Evolutionary conservation across 2,888 invertebrate species (phyloP), one percentile per base, ranked within the genome.

Genomic region (Achlya flavicornis): DNA sequence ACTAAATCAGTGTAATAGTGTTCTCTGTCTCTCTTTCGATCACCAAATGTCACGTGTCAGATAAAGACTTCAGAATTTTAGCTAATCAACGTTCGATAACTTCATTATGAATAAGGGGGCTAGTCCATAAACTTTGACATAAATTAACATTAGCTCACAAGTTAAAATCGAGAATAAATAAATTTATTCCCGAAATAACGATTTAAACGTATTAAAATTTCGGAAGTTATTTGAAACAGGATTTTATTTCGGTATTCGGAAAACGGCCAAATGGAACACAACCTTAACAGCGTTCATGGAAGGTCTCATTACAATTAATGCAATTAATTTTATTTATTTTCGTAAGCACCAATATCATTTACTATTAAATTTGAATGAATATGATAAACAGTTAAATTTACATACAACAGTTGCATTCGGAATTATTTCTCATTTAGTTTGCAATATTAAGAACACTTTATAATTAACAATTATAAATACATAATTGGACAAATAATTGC

Each of bases 331-430:
- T 81, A 78, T 46, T 81, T 83, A 84, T 79, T 80, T 70, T 84
- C 80, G 77, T 79, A 89, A 89, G 89, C 89, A 89, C 89, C 89
- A 88, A 86, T 83, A 83, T 81, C 83, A 74, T 84, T 84, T 83
- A 81, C 70, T 78, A 80, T 77, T 70, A 74, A 71, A 70, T 72
- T 66, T 70, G 65, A 67, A 66, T 64, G 61, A 63, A 38, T 61
- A 61, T 12, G 61, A 38, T 43, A 32, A 19, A 61, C 38, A 63
- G 57, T 38, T 6, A n/a, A 48, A n/a, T 35, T 35, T 58, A 14
- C 38, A 58, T 16, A 10, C n/a, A 16, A 14, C 16, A 16, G 33
- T 10, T 35, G n/a, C 33, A 12, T 58, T 58, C 10, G 16, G 8
- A 35, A 58, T 58, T n/a, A 4, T 33, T 35, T 38, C n/a, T 16